Conservation (phyloP, 2,113 vertebrate species). For the Craseonycteris thonglongyai region DNA sequence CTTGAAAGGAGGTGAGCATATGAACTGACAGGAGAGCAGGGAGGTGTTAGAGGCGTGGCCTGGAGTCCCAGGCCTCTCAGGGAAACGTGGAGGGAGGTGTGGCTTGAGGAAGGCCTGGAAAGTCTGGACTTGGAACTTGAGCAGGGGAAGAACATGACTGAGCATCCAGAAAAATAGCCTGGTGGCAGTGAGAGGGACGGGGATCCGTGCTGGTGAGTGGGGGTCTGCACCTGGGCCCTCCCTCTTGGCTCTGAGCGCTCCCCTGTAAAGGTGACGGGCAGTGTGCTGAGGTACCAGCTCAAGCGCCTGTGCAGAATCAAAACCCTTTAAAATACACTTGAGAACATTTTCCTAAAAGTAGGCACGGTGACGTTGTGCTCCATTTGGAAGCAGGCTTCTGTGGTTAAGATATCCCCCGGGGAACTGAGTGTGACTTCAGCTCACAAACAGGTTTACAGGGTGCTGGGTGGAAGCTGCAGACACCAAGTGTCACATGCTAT, state of each 20-base stretch:
- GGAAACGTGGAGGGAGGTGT: neutral
- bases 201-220: neutral
- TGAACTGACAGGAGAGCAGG: neutral
- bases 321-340: neutral
- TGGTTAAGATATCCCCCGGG: neutral
- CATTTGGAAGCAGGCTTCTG: neutral
- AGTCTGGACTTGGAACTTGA: neutral
- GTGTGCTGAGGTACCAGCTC: neutral
- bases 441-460: neutral
- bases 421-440: neutral
- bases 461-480: neutral
- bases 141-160: neutral
- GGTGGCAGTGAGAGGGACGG: neutral
- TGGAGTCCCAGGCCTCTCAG: neutral
- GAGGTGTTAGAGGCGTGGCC: neutral
- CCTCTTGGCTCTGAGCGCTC: neutral
- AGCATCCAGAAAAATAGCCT: slow-evolving; percentile 4
- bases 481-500: neutral
- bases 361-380: neutral
- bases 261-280: neutral
- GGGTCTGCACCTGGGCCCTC: neutral
- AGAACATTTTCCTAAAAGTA: neutral
- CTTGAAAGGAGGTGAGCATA: neutral
- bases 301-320: neutral
- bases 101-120: neutral